Conservation (phyloP, 2,797 vertebrate species). For the Thripadectes ignobilis region DNA sequence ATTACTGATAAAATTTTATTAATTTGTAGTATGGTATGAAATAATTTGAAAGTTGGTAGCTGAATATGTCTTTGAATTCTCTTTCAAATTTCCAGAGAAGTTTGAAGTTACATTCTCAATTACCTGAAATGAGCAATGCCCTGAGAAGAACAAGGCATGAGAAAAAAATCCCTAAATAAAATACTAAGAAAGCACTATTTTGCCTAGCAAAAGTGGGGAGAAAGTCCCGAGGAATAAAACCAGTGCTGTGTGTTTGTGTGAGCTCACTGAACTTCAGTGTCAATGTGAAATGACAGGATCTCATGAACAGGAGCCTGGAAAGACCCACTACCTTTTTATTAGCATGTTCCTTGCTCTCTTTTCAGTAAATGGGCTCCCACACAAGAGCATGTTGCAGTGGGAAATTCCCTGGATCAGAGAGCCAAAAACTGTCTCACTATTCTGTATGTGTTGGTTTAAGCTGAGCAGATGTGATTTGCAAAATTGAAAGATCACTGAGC, state of each 20-base stretch:
- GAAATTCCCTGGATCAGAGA: constrained; percentile 15
- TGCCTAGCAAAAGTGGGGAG: background rate
- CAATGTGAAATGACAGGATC: background rate
- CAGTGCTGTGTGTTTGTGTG: background rate
- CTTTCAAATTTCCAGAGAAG: background rate
- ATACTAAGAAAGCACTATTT: background rate
- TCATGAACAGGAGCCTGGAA: background rate
- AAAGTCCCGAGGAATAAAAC: background rate
- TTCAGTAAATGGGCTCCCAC: background rate
- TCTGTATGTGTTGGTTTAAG: background rate
- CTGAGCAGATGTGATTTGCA: background rate
- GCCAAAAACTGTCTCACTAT: background rate
- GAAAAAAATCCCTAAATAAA: background rate
- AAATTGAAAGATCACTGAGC: background rate
- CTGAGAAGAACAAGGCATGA: background rate
- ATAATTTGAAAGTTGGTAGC: background rate
- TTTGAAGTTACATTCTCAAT: background rate
- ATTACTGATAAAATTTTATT: background rate
- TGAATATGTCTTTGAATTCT: background rate
- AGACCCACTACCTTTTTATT: background rate
- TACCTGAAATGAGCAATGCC: background rate
- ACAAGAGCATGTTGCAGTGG: background rate
- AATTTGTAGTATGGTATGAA: background rate
- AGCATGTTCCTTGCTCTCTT: background rate
- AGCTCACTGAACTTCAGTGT: background rate